Evolutionary conservation across 2,113 vertebrate genomes (phyloP).

Genomic region (Oenanthe melanoleuca): DNA sequence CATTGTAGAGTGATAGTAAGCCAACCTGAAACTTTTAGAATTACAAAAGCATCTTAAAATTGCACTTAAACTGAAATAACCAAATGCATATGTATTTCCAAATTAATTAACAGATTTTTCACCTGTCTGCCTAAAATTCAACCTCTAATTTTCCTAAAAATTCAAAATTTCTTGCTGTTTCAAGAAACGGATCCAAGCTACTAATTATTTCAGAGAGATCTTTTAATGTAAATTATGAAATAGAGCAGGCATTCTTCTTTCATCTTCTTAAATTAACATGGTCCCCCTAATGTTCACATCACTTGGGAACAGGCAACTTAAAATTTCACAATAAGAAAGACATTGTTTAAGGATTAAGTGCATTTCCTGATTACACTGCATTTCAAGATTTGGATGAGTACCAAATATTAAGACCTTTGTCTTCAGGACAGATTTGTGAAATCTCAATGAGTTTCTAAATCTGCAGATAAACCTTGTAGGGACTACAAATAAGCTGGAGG

Average conservation of each 20-base stretch:
- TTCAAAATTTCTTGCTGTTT: background rate
- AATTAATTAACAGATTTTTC: background rate
- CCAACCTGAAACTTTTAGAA: background rate
- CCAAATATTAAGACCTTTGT: slow-evolving; percentile 21
- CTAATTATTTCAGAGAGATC: background rate
- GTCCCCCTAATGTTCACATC: background rate
- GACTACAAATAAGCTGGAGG: slow-evolving; percentile 18
- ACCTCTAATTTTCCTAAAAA: background rate
- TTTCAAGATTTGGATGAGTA: slow-evolving; percentile 1
- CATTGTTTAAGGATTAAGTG: background rate
- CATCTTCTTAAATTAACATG: background rate
- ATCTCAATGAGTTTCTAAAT: slow-evolving; percentile 19
- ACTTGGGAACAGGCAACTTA: background rate
- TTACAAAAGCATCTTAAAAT: background rate
- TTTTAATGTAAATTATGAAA: background rate
- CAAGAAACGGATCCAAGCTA: background rate
- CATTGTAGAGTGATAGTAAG: accelerated
- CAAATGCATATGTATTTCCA: background rate
- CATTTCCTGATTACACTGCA: background rate
- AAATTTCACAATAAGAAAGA: background rate
- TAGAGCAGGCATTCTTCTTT: background rate
- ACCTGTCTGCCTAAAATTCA: background rate
- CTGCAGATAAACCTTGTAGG: slow-evolving; percentile 4
- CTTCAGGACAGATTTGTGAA: background rate
- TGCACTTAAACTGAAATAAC: background rate